A percentile compares a stretch with the other conserved stretches of the same genome.
Conservation (phyloP, 2,113 vertebrate species). For the Rhinolophus ferrumequinum region DNA sequence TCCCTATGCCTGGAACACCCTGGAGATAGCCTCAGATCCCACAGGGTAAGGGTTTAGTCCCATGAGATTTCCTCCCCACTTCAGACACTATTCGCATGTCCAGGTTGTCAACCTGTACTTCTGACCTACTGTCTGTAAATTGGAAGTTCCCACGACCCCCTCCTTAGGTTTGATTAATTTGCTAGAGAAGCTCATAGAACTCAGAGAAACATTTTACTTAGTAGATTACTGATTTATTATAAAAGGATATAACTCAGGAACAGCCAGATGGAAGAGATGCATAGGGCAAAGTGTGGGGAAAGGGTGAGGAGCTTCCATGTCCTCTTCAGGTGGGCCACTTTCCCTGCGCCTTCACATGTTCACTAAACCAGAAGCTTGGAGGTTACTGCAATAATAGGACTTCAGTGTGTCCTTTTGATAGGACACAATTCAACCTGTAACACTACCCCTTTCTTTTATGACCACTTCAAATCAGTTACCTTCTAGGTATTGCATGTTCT, state of each 20-base stretch:
- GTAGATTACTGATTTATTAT: neutral
- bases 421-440: neutral
- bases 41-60: neutral
- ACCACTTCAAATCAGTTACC: neutral
- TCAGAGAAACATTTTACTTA: neutral
- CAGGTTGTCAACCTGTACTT: neutral
- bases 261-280: neutral
- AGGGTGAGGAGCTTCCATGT: neutral
- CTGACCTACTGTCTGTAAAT: neutral
- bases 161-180: neutral
- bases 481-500: neutral
- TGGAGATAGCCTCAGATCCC: neutral
- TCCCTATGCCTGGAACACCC: too few relatives aligned
- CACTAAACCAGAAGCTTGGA: neutral
- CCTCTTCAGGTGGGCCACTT: neutral
- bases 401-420: neutral
- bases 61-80: neutral
- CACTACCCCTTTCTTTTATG: neutral
- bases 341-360: neutral
- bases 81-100: neutral
- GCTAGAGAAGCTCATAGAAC: neutral
- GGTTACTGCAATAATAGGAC: neutral
- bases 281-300: neutral
- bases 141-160: neutral
- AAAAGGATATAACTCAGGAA: neutral